Conservation (phyloP, 2,888 invertebrate species). For the Lysandra bellargus region DNA sequence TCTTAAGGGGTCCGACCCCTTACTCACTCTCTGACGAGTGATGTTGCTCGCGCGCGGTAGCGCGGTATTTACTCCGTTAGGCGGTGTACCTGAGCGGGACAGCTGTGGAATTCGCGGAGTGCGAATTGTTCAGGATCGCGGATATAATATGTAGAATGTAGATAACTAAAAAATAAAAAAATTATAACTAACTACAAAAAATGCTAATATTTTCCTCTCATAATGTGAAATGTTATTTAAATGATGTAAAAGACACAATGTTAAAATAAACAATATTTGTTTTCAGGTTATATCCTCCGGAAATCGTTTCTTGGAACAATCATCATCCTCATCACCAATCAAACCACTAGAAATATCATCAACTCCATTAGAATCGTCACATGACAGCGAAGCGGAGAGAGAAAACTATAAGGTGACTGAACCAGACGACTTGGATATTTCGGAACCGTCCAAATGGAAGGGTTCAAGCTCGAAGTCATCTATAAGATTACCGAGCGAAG, state of each 20-base stretch:
- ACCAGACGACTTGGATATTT: conserved; percentile 79
- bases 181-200: no score
- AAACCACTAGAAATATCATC: conserved; percentile 74
- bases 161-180: no score
- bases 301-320: conserved; percentile 62
- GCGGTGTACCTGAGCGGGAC: no score
- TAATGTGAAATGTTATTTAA: not conserved
- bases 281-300: conserved; percentile 74
- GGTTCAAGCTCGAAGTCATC: conserved; percentile 83
- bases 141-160: no score
- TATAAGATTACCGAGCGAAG: conserved; percentile 83
- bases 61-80: no score
- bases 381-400: conserved; percentile 56
- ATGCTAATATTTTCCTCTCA: not conserved
- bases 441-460: conserved; percentile 83
- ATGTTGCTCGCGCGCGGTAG: no score
- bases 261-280: not conserved
- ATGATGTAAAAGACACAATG: not conserved
- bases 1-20: no score
- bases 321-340: conserved; percentile 56
- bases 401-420: conserved; percentile 74
- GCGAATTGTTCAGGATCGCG: no score
- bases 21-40: no score
- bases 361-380: conserved; percentile 61
- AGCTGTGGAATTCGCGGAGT: no score